Percentiles rank a stretch among this genome's conserved stretches.
Conservation (phyloP, 2,113 vertebrate genomes). For the Toxotes jaculatrix region DNA sequence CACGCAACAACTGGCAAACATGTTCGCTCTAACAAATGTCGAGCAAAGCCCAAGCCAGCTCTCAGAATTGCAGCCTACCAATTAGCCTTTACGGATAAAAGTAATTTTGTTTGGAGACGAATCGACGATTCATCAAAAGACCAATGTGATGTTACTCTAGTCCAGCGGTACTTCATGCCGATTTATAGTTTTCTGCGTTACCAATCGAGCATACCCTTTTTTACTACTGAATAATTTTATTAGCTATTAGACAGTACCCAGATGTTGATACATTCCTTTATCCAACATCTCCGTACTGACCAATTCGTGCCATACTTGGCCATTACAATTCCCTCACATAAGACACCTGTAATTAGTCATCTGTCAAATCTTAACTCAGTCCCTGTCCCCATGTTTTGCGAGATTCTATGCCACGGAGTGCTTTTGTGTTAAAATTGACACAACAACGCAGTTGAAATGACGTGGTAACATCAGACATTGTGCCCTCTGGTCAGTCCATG, state of each 20-base stretch:
- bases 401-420: not conserved
- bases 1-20: not conserved
- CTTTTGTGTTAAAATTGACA: not conserved
- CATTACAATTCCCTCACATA: not conserved
- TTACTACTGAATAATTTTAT: not conserved
- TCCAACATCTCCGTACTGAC: not conserved
- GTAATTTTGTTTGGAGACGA: not conserved
- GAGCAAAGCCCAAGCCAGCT: not conserved
- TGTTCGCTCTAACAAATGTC: not conserved
- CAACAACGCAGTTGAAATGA: not conserved
- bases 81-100: constrained; percentile 2
- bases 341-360: not conserved
- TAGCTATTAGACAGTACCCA: not conserved
- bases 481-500: not conserved
- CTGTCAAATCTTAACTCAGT: not conserved
- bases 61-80: not conserved
- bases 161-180: not conserved
- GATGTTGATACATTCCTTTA: not conserved
- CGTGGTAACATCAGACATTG: not conserved
- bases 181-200: not conserved
- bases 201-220: not conserved
- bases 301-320: too few relatives aligned
- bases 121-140: not conserved
- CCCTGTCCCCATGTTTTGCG: not conserved
- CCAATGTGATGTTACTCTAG: not conserved